phyloP scores from a whole-genome alignment of 2,797 vertebrate genomes.

The Sebastes reedi region DNA sequence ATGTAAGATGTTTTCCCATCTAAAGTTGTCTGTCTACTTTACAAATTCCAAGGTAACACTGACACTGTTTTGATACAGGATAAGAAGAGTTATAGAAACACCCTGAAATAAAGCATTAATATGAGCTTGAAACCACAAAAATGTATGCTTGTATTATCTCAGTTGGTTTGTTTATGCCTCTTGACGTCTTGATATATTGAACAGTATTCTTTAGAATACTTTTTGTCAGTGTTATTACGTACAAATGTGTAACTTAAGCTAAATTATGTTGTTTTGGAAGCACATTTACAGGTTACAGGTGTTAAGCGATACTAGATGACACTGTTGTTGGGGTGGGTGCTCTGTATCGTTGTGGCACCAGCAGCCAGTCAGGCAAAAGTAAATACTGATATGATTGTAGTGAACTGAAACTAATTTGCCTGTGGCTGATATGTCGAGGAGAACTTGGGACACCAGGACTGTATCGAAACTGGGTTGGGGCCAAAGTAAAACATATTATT shows the following conservation, averaged over 20 bases:
- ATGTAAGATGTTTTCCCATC: background rate
- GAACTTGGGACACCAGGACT: conserved; percentile 7
- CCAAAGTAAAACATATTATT: background rate
- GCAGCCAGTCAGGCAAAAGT: conserved; percentile 56
- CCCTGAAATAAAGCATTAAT: background rate
- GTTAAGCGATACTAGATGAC: conserved; percentile 32
- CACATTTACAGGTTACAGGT: background rate
- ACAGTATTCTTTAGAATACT: background rate
- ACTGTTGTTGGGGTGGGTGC: conserved; percentile 34
- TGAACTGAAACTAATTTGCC: conserved; percentile 71
- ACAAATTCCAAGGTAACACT: background rate
- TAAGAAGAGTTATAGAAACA: background rate
- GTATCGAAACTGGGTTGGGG: conserved; percentile 45
- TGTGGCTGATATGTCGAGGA: conserved; percentile 46
- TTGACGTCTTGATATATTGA: background rate
- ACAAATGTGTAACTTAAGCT: background rate
- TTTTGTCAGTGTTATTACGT: background rate
- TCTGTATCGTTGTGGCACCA: conserved; percentile 19
- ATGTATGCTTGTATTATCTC: background rate
- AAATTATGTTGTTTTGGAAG: background rate
- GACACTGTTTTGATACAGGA: background rate
- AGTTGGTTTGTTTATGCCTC: background rate
- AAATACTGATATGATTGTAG: conserved; percentile 78
- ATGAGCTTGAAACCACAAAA: background rate
- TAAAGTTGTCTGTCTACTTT: background rate